Percentiles rank a stretch among this genome's conserved stretches.
Evolutionary conservation across 2,888 invertebrate species (phyloP).

Genomic region (Carterocephalus palaemon): DNA sequence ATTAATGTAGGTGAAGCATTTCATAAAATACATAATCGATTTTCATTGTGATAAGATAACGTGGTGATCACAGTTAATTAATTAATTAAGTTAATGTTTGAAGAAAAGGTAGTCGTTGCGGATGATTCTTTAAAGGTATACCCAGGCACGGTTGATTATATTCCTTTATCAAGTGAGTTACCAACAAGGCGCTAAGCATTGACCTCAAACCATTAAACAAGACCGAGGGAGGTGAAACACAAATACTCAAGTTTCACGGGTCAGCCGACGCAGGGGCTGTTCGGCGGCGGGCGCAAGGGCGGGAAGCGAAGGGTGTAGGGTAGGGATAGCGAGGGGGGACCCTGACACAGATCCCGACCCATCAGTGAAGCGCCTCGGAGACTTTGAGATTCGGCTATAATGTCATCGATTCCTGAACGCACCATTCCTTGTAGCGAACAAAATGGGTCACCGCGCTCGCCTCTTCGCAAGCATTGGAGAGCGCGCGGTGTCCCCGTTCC

Average conservation of each 20-base stretch:
- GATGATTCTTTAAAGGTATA: not conserved
- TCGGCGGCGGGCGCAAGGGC: slow-evolving; percentile 46
- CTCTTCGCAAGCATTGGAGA: slow-evolving; percentile 52
- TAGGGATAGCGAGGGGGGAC: slow-evolving; percentile 67
- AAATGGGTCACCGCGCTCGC: slow-evolving; percentile 71
- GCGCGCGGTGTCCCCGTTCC: slow-evolving; percentile 65
- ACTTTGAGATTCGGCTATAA: slow-evolving; percentile 67
- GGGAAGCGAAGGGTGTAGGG: slow-evolving; percentile 52
- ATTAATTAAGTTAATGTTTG: too few species aligned
- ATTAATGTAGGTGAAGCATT: too few species aligned
- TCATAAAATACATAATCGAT: too few species aligned
- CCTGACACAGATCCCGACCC: slow-evolving; percentile 76
- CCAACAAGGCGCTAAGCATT: slow-evolving; percentile 38
- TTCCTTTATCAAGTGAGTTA: slow-evolving; percentile 21
- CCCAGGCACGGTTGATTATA: slow-evolving; percentile 1
- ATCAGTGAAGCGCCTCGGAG: slow-evolving; percentile 66
- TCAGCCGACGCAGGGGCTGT: slow-evolving; percentile 56
- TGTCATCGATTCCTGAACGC: slow-evolving; percentile 72
- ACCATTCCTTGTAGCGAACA: slow-evolving; percentile 61
- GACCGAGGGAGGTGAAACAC: slow-evolving; percentile 57
- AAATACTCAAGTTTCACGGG: slow-evolving; percentile 70
- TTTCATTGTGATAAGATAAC: too few species aligned
- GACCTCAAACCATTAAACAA: slow-evolving; percentile 58
- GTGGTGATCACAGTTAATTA: too few species aligned
- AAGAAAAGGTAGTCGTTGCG: too few species aligned